Conservation (phyloP, 2,888 invertebrate species). For the Cosmia pyralina region DNA sequence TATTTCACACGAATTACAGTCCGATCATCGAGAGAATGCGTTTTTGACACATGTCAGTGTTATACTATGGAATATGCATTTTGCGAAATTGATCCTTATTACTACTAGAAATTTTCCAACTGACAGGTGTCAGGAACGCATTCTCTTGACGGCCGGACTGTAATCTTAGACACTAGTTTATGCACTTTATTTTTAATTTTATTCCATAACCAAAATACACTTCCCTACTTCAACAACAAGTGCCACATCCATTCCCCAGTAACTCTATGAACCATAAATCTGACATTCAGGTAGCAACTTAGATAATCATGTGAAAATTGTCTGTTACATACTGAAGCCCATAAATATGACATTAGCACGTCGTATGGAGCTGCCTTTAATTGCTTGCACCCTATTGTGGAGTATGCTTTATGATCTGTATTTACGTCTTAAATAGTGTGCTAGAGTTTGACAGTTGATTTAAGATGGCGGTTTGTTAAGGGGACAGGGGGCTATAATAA, state of each 20-base stretch:
- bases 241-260: constrained; percentile 57
- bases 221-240: not conserved
- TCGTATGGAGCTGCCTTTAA: constrained; percentile 82
- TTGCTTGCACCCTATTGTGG: constrained; percentile 80
- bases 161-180: no score
- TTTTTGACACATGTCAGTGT: no score
- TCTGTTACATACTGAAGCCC: constrained; percentile 81
- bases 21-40: no score
- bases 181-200: no score
- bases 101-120: no score
- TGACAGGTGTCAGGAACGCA: no score
- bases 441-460: constrained; percentile 46
- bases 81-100: no score
- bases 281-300: constrained; percentile 79
- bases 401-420: constrained; percentile 76
- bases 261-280: constrained; percentile 73
- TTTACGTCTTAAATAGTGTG: constrained; percentile 58
- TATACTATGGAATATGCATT: no score
- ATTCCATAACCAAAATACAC: no score
- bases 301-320: constrained; percentile 88
- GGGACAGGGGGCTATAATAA: not conserved
- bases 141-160: no score
- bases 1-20: no score
- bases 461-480: constrained; percentile 41
- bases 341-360: constrained; percentile 90